Base-by-base conservation (phyloP, 2,113 vertebrate genomes). In the Hippopotamus amphibius region DNA sequence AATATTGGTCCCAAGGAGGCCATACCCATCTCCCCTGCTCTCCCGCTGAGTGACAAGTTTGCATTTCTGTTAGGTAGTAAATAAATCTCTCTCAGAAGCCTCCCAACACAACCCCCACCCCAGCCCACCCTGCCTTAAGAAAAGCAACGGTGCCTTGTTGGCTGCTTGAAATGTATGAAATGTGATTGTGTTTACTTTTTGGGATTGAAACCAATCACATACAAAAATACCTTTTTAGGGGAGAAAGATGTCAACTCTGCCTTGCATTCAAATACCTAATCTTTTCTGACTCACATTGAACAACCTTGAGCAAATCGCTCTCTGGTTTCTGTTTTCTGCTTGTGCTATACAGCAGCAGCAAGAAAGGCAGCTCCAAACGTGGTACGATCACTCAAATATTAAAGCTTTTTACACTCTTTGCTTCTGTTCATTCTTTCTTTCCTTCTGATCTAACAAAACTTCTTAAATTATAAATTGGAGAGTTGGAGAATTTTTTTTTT, bases 391-490 rank as follows among this genome's bases (percentile, higher is more conserved):
- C 79, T 95, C 90, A 90, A 46, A 92, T 92, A 92, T 76, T 95
- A 95, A 96, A 90, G 92, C 66, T 41, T 57, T 87, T 76, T 61
- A 81, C 0, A 1, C 55, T 68, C 83, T 94, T 86, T 66, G 83
- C 92, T 93, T 96, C 95, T 96, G 90, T 93, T 96, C 97, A 84
- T 95, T 76, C 95, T 92, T 93, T 93, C 77, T 92, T 85, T 65
- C 65, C 83, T 93, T 97, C 80, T 97, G 91, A 95, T 97, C 72
- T 92, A 95, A 97, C 88, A 96, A 93, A 95, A 95, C 66, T 96
- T 95, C 79, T 92, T 98, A 92, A 97, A 96, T 98, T 96, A 97
- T 98, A 86, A 96, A 97, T 95, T 84, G 88, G 46, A 61, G n/a
- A 84, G 43, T 77, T 76, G 41, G 37, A 95, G 41, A 33, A 84